Conservation (phyloP, 2,797 vertebrate species). For the Chelon labrosus region DNA sequence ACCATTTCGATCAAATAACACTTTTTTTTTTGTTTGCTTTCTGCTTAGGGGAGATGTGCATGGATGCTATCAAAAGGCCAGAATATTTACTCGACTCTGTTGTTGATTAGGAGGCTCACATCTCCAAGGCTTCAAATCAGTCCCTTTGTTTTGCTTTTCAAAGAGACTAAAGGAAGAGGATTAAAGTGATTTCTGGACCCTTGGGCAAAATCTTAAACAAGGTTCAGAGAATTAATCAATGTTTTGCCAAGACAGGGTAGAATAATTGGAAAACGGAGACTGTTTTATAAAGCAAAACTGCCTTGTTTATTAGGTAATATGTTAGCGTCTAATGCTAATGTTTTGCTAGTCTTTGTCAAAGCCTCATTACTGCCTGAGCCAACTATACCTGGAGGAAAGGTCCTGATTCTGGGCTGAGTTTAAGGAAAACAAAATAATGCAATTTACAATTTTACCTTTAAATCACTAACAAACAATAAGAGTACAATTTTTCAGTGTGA, state of each 20-base stretch:
- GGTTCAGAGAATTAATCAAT: conserved; percentile 72
- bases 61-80: conserved; percentile 63
- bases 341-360: conserved; percentile 40
- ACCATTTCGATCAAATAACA: conserved; percentile 52
- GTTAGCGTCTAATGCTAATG: conserved; percentile 45
- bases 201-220: conserved; percentile 62
- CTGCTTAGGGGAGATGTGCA: conserved; percentile 31
- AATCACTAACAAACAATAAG: not conserved
- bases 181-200: conserved; percentile 70
- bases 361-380: conserved; percentile 18
- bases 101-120: conserved; percentile 71
- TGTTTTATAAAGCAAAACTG: conserved; percentile 39
- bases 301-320: conserved; percentile 43
- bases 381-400: not conserved
- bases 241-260: conserved; percentile 50
- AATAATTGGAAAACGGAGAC: conserved; percentile 35
- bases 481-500: conserved; percentile 24
- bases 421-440: not conserved
- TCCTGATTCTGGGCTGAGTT: not conserved
- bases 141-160: conserved; percentile 75
- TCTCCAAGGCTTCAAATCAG: conserved; percentile 73
- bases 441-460: not conserved
- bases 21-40: conserved; percentile 44
- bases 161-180: conserved; percentile 68
- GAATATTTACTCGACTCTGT: conserved; percentile 65